Evolutionary conservation across 2,113 vertebrate species (phyloP).

Genomic region (Myxocyprinus asiaticus): DNA sequence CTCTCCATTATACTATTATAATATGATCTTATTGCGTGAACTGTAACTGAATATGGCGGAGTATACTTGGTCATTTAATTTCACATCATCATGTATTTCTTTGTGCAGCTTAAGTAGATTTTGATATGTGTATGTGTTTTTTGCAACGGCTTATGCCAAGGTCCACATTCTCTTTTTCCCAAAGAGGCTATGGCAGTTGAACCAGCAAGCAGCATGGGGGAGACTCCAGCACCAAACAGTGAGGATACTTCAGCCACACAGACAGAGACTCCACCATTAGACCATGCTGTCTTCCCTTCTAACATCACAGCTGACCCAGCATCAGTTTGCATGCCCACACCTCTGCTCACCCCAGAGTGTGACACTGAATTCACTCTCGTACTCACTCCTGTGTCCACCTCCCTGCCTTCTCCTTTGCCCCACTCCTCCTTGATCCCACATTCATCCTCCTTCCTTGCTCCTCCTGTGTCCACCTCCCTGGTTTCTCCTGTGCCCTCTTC

Average conservation of each 20-base stretch:
- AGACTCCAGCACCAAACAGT: not conserved
- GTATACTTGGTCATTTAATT: not conserved
- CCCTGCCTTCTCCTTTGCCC: no score
- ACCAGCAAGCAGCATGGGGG: not conserved
- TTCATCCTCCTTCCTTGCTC: no score
- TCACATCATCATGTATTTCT: not conserved
- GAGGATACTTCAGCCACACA: no score
- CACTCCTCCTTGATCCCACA: no score
- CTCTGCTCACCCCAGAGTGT: not conserved
- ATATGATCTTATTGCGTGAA: not conserved
- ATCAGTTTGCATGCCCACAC: not conserved
- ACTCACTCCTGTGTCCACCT: no score
- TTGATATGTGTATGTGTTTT: not conserved
- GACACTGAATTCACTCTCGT: not conserved
- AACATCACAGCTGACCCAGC: not conserved
- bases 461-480: not conserved
- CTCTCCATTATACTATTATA: not conserved
- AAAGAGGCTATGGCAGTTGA: not conserved
- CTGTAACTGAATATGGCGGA: not conserved
- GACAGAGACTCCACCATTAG: not conserved
- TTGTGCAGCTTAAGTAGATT: no score
- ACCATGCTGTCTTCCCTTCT: not conserved
- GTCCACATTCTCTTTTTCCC: no score
- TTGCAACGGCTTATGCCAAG: no score
- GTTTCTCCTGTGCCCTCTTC: not conserved